phyloP scores from a whole-genome alignment of 2,888 invertebrate species.

The Orgyia antiqua region DNA sequence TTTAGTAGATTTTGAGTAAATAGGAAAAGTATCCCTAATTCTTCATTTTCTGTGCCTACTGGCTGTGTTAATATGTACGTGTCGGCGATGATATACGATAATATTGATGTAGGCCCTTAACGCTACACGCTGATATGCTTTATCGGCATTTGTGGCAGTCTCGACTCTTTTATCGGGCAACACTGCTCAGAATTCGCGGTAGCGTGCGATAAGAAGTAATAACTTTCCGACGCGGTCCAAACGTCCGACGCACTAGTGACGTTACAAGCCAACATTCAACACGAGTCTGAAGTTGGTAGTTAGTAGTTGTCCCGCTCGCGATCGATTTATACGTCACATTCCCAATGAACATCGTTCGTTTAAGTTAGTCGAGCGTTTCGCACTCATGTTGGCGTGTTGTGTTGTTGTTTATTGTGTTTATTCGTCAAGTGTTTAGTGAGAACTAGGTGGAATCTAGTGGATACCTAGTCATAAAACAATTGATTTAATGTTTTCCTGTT shows the following conservation, averaged over 20 bases:
- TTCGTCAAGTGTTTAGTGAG: constrained; percentile 40
- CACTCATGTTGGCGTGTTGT: constrained; percentile 55
- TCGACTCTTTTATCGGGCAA: constrained; percentile 13
- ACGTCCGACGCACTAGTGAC: constrained; percentile 13
- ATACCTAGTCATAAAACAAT: constrained; percentile 25
- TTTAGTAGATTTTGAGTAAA: too few species aligned
- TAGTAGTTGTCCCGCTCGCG: constrained; percentile 9
- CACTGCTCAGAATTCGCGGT: constrained; percentile 7
- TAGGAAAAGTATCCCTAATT: too few species aligned
- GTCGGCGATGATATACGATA: too few species aligned
- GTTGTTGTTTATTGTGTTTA: constrained; percentile 40
- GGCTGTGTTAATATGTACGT: too few species aligned
- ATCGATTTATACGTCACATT: constrained; percentile 23
- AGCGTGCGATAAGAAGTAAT: constrained; percentile 16
- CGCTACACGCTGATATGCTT: too few species aligned
- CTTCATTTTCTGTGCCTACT: too few species aligned
- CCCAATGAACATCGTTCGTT: constrained; percentile 18
- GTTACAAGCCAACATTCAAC: constrained; percentile 11
- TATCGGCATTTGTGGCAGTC: too few species aligned
- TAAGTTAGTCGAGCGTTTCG: constrained; percentile 57
- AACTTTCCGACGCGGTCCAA: too few species aligned
- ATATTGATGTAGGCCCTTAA: too few species aligned
- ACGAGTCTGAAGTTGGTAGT: constrained; percentile 2
- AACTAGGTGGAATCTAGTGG: constrained; percentile 18
- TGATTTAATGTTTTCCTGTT: constrained; percentile 41